Conservation (phyloP, 2,113 vertebrate genomes). For the Nyctibius bracteatus region DNA sequence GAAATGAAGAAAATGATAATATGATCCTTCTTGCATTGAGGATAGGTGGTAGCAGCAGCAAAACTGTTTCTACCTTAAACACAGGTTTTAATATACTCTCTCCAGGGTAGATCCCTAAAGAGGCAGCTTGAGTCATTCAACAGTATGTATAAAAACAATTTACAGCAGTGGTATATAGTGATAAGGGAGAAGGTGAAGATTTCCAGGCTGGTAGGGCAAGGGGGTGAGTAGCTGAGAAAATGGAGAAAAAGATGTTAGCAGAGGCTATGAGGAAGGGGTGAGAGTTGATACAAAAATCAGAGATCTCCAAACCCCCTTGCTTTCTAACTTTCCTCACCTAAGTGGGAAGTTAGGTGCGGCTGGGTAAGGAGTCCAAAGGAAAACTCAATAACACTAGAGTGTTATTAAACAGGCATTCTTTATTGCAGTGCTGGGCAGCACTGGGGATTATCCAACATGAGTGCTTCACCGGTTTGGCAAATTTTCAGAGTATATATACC, state of each 20-base stretch:
- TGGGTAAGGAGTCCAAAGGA: too few relatives aligned
- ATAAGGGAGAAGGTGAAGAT: neutral
- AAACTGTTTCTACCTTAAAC: neutral
- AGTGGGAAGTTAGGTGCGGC: too few relatives aligned
- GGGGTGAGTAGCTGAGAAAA: neutral
- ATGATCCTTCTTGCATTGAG: neutral
- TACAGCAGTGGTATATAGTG: neutral
- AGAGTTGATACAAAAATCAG: too few relatives aligned
- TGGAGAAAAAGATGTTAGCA: rapidly evolving
- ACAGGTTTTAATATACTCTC: neutral
- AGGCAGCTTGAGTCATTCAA: neutral
- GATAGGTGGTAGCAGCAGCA: neutral
- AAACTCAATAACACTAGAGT: too few relatives aligned
- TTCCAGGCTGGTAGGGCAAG: neutral
- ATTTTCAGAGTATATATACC: too few relatives aligned
- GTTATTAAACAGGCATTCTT: too few relatives aligned
- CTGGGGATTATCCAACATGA: too few relatives aligned
- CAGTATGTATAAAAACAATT: neutral
- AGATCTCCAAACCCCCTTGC: too few relatives aligned
- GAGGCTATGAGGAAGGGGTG: neutral
- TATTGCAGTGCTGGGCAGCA: too few relatives aligned
- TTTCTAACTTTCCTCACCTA: too few relatives aligned
- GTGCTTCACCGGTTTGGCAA: too few relatives aligned
- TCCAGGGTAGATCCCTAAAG: neutral
- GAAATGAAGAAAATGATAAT: neutral